phyloP scores from a whole-genome alignment of 1,140 invertebrate species.

The Oedothorax gibbosus region DNA sequence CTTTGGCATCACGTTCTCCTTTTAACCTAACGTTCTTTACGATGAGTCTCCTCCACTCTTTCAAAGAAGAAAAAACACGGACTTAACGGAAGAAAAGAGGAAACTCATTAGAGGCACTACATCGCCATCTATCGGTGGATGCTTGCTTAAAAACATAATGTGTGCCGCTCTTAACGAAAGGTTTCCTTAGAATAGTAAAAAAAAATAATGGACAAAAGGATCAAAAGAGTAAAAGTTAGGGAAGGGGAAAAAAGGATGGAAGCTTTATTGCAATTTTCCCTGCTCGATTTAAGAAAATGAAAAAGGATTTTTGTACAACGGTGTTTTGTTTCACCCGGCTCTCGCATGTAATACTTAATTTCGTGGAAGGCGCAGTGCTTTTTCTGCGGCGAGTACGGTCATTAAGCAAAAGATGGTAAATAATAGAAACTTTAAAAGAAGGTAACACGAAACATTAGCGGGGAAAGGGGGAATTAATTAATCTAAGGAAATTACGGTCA shows the following conservation, averaged over 20 bases:
- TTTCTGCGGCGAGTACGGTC: constrained; percentile 9
- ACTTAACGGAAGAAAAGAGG: neutral
- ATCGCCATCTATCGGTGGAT: constrained; percentile 38
- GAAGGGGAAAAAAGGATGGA: constrained; percentile 15
- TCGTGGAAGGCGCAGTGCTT: neutral
- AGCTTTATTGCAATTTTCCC: constrained; percentile 41
- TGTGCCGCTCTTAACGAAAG: constrained; percentile 47
- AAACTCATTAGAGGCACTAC: constrained; percentile 41
- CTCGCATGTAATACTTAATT: constrained; percentile 6
- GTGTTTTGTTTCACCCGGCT: constrained; percentile 32
- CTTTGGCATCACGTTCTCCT: constrained; percentile 43
- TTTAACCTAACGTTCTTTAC: constrained; percentile 19
- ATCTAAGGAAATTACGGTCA: constrained; percentile 43
- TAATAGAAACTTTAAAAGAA: constrained; percentile 43
- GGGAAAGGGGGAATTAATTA: constrained; percentile 42
- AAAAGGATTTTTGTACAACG: constrained; percentile 8
- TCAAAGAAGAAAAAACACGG: constrained; percentile 13
- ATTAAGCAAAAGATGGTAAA: constrained; percentile 43
- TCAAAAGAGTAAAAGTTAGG: neutral
- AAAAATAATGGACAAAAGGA: neutral
- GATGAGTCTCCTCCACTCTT: neutral
- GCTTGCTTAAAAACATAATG: constrained; percentile 51
- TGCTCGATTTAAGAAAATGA: constrained; percentile 24
- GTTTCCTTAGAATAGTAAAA: constrained; percentile 1
- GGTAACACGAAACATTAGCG: constrained; percentile 56